A percentile compares a stretch with the other conserved stretches of the same genome.
Evolutionary conservation across 2,888 invertebrate species (phyloP).

Genomic region (Esperia sulphurella): DNA sequence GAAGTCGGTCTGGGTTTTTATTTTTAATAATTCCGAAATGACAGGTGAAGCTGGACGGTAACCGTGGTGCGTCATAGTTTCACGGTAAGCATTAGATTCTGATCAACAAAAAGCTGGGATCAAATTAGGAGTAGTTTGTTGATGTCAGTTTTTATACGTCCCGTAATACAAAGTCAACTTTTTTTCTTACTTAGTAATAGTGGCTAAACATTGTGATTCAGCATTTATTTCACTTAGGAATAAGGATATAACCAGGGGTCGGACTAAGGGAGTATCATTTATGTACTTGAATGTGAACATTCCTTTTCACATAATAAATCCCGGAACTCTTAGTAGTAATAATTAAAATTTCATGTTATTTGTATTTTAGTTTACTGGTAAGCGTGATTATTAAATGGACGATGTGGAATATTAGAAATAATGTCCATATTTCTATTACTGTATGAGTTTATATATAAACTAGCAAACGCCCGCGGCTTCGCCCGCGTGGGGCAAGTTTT

Average conservation of each 20-base stretch:
- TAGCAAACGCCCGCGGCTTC: no score
- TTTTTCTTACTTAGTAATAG: conserved; percentile 5
- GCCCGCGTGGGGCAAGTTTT: no score
- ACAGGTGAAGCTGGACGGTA: conserved; percentile 65
- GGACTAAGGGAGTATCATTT: background rate
- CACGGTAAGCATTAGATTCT: conserved; percentile 26
- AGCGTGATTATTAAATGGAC: no score
- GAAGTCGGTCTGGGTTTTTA: conserved; percentile 35
- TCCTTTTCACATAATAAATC: no score
- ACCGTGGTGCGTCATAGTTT: conserved; percentile 45
- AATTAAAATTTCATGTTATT: no score
- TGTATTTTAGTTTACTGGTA: no score
- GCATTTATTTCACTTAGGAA: background rate
- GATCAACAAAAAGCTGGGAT: conserved; percentile 29
- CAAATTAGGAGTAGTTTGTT: conserved; percentile 27
- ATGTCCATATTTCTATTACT: no score
- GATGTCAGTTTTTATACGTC: conserved; percentile 18
- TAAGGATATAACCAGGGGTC: background rate
- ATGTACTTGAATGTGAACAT: no score
- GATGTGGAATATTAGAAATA: no score
- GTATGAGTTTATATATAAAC: no score
- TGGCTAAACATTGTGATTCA: background rate
- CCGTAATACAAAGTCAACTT: conserved; percentile 5
- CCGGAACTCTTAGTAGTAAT: no score
- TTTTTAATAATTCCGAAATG: conserved; percentile 63